phyloP scores from a whole-genome alignment of 2,797 vertebrate genomes.

The Notoglanidium macrostoma region DNA sequence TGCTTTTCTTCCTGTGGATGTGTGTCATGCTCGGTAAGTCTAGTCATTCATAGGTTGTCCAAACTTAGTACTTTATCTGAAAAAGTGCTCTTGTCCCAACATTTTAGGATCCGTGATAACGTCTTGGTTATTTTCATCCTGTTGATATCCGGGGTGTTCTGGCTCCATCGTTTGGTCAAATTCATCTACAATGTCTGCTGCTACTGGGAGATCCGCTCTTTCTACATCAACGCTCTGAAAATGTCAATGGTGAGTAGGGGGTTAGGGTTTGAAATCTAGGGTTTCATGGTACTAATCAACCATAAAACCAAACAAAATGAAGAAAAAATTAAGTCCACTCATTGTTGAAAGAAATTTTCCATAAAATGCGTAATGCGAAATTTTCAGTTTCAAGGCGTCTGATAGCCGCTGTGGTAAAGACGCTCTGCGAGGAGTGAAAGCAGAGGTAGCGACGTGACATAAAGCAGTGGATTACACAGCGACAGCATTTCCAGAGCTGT shows the following conservation, averaged over 20 bases:
- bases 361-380: background rate
- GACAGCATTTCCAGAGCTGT: background rate
- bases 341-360: too few relatives aligned
- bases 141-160: slow-evolving; percentile 93
- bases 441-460: background rate
- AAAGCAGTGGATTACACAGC: background rate
- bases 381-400: background rate
- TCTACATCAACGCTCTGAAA: slow-evolving; percentile 92
- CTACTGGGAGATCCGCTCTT: slow-evolving; percentile 98
- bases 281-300: background rate
- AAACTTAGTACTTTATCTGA: background rate
- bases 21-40: slow-evolving; percentile 88
- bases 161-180: slow-evolving; percentile 94
- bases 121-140: slow-evolving; percentile 91
- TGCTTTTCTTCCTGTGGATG: slow-evolving; percentile 87
- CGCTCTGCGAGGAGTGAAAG: background rate
- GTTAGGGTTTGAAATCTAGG: background rate
- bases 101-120: slow-evolving; percentile 86
- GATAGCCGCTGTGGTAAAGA: background rate
- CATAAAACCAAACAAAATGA: background rate
- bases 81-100: background rate
- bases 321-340: background rate
- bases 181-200: slow-evolving; percentile 98
- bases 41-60: background rate
- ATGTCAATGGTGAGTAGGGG: slow-evolving; percentile 88